Evolutionary conservation across 2,888 invertebrate species (phyloP), one percentile per base, ranked within the genome.

Genomic region (Drosophila kanekoi): DNA sequence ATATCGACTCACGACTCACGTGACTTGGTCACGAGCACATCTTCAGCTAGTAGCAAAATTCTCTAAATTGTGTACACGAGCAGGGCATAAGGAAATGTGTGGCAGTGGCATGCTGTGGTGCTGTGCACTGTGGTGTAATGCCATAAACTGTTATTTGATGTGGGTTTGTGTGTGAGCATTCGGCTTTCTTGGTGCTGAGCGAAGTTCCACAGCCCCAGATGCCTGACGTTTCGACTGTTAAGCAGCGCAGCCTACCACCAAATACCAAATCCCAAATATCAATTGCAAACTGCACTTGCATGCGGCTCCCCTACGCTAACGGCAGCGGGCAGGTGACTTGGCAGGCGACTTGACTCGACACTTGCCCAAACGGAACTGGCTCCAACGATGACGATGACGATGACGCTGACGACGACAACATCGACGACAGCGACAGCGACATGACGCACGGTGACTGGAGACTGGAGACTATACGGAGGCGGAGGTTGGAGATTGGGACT

Each of bases 101-200:
- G 68, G 69, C 66, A 62, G 40, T 71, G 70, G 70, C 70, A 67
- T 70, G 77, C 57, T 67, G 61, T 20, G 61, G 47, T 44, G 56
- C 54, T 72, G 66, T 44, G 44, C 35, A 40, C 52, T 68, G 58
- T 65, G 73, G 74, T 67, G 79, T 70, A 80, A 71, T 73, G 78
- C 81, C 72, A 85, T 81, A 83, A 83, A 85, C 81, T 81, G 82
- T 77, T 77, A 81, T 84, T 83, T 83, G 85, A 81, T 83, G 81
- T 83, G 84, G 83, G 81, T 81, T 75, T 60, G 59, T 74, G 71
- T 75, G 75, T 67, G 71, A 59, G 65, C 65, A 45, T 58, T 62
- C 52, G 14, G 20, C 49, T 57, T 23, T 40, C 48, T 20, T 57
- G 51, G 14, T 51, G 44, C 52, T 47, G 45, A 57, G 44, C 60